Base-by-base conservation (phyloP, 1,140 invertebrate genomes). In the Cheumatopsyche charites region DNA sequence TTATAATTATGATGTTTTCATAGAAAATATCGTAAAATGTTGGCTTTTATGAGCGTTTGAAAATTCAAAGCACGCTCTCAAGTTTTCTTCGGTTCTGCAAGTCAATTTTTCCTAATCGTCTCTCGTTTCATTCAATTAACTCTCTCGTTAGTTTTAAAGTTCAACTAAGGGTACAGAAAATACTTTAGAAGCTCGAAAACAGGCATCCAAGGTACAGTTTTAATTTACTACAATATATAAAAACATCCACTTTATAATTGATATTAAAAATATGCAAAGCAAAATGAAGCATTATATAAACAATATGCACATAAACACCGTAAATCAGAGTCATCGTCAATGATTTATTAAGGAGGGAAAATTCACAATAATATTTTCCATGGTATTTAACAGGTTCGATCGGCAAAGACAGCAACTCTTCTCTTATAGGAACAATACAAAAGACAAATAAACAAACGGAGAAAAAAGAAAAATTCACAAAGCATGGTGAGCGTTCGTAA, bases 101-200 rank as follows among this genome's bases (percentile, higher is more conserved):
- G 55, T 58, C 23, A 25, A 58, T 25, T 58, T 58, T 58, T 58
- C 25, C 55, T 58, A 58, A 58, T 58, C 23, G 55, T 58, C 55
- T 52, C 49, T 26, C 55, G 55, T 58, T 58, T 58, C 55, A 58
- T 58, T 58, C 55, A 58, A 58, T 58, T 58, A 58, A 58, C 55
- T 26, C 55, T 5, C 55, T 58, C 55, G 55, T 58, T 26, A 12
- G 55, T 26, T 23, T 9, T 26, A 9, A 58, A 58, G 55, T 58
- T 58, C 55, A 58, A 58, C 55, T 23, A 23, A 25, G 6, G 21
- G 55, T 25, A 58, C 23, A 25, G 55, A 58, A 58, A 58, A 58
- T 23, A 25, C 55, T 58, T n/a, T n/a, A 12, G 43, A 3, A 15
- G 43, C 43, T 47, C 13, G 3, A 47, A 47, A 47, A 47, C 15